Conservation (phyloP, 23 tunicate species). For the Halocynthia roretzi region DNA sequence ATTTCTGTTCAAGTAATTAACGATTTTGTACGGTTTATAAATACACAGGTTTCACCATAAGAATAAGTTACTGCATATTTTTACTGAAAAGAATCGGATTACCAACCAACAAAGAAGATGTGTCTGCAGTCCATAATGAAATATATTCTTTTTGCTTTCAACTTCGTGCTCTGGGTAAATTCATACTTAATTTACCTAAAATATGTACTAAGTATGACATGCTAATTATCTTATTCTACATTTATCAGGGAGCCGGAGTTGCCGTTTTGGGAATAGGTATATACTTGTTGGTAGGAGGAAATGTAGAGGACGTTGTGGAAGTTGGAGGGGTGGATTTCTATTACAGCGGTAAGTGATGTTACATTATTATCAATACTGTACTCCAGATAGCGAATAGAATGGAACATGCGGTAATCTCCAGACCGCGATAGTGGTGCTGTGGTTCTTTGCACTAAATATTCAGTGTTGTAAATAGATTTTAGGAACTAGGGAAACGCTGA, state of each 20-base stretch:
- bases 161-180: constrained; percentile 77
- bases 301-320: neutral
- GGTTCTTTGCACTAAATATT: no score
- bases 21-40: no score
- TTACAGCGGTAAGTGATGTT: neutral
- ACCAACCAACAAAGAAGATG: neutral
- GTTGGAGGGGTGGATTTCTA: constrained; percentile 17
- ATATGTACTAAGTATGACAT: neutral
- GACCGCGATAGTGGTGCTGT: no score
- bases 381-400: no score
- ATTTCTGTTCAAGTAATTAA: no score
- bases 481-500: no score
- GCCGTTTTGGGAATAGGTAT: constrained; percentile 31
- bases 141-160: constrained; percentile 66
- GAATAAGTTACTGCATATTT: no score
- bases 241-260: constrained; percentile 11
- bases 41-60: no score
- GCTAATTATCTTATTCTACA: neutral
- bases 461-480: no score
- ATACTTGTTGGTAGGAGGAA: constrained; percentile 10
- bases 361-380: neutral
- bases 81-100: no score
- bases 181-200: neutral
- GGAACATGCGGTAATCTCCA: no score
- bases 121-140: constrained; percentile 24